Base-by-base conservation (phyloP, 92 coral and sea anemone genomes). In the Epizoanthus stellaris region DNA sequence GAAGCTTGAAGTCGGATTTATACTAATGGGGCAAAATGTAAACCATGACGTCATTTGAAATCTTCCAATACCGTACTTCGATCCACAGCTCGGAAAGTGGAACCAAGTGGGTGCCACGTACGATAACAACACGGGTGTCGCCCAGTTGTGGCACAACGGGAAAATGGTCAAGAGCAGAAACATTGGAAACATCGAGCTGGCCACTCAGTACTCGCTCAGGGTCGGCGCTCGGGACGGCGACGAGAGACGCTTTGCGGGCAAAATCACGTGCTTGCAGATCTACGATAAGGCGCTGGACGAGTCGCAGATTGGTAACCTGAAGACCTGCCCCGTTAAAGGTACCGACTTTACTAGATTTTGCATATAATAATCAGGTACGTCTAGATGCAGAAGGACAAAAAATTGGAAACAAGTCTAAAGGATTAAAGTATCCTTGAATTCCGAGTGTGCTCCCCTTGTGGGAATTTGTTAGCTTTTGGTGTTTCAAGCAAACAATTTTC, bases 91-190 rank as follows among this genome's bases (percentile, higher is more conserved):
- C 17, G 93, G 95, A 65, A 95, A 93, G 67, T 97, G 99, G 99
- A 97, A 97, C 83, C 97, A 94, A 60, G 99, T 97, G 0, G 99
- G 99, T 45, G 99, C 99, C 4, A 94, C 99, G 13, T 97, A 97
- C 83, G 99, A 97, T 80, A 93, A 97, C 94, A 83, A 90, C 60
- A 97, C 99, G 0, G 99, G 99, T 43, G 99, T 97, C 39, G 99
- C 98, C 5, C 95, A 90, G 76, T 89, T 97, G 53, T 97, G 99
- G 99, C 99, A 97, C 72, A 95, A 97, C 74, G 99, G 99, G 10
- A 97, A 97, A 76, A 97, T 97, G 99, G 99, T 97, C 38, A 92
- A 97, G 93, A 97, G 99, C 42, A 91, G 99, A 14, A 97, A 97
- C 63, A 92, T 97, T 39, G 99, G 99, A 30, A 95, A 91, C 80